Base-by-base conservation (phyloP, 2,113 vertebrate genomes). In the Trematomus loennbergii region DNA sequence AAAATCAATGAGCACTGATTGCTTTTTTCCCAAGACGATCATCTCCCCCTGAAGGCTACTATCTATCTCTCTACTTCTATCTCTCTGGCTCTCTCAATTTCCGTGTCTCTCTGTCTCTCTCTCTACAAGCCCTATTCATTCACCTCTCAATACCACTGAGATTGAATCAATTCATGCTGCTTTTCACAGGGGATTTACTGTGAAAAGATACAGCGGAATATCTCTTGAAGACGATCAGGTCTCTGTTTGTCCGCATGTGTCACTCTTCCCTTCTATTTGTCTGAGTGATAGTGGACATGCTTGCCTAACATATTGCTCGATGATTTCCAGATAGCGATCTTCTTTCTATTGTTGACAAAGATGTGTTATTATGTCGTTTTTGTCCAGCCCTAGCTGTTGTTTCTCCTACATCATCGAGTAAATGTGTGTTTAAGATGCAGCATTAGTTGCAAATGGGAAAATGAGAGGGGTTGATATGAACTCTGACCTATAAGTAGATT, bases 1-100 rank as follows among this genome's bases (percentile, higher is more conserved):
- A 88, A 94, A 94, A 95, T 95, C 93, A 91, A 95, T 95, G 93
- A 87, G 76, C 90, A 90, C 93, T 93, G 91, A 95, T 95, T 94
- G 94, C 91, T 91, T 94, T 93, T 93, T 91, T 89, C 92, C 92
- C 93, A 88, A 89, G 91, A 92, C 90, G 89, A 92, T 89, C 92
- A 89, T 89, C 89, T 87, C 87, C 66, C 83, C 79, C 83, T 9
- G 58, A 91, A 83, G 87, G 83, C 82, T 78, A 89, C 87, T 93
- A 91, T 93, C 92, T 91, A 61, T 94, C 90, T 86, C 55, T 85
- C 75, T 72, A 36, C 67, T 66, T 85, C 61, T 87, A 40, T 89
- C 62, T 87, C 67, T 76, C 59, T 64, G 43, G 84, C 22, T 83
- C 63, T 55, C 73, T 70, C 70, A 64, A 20, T 85, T 63, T 78